These are phyloP conservation scores for Lepilemur ruficaudatus DNA, from an alignment of 2,797 vertebrate genomes.

Conservation along the genomic window DNA sequence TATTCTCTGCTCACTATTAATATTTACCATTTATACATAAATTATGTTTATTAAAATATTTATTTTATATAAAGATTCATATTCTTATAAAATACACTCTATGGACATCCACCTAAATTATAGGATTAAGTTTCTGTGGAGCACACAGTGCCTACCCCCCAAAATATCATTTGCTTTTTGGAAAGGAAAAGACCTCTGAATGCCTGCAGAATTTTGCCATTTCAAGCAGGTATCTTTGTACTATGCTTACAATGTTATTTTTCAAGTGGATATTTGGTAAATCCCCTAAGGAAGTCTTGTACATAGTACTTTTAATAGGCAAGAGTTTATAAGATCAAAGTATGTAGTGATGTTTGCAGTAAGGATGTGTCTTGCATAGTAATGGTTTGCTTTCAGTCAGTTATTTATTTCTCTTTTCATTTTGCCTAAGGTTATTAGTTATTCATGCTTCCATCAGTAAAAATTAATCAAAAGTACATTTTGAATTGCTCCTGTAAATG, in stretches of 20 bases:
- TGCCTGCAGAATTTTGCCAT: not conserved
- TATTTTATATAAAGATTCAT: not conserved
- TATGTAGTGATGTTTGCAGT: not conserved
- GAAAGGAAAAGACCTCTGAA: not conserved
- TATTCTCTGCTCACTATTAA: not conserved
- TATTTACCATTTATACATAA: not conserved
- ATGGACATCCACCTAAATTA: not conserved
- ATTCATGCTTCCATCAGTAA: not conserved
- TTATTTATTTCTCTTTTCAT: not conserved
- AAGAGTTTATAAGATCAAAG: not conserved
- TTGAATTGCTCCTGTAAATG: not conserved
- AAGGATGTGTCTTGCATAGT: not conserved
- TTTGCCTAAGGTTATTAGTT: not conserved
- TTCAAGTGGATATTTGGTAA: not conserved
- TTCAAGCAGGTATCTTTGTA: not conserved
- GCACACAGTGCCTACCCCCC: fast-evolving
- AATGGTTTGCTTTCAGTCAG: not conserved
- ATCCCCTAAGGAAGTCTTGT: not conserved
- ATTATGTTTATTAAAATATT: not conserved
- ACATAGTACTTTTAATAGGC: not conserved
- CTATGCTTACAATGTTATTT: not conserved
- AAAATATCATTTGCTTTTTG: not conserved
- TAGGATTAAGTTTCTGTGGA: not conserved
- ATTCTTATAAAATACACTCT: not conserved
- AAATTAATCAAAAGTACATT: not conserved